These are phyloP conservation scores for Globia sparganii DNA, from an alignment of 2,888 invertebrate genomes.

Conservation along the genomic window DNA sequence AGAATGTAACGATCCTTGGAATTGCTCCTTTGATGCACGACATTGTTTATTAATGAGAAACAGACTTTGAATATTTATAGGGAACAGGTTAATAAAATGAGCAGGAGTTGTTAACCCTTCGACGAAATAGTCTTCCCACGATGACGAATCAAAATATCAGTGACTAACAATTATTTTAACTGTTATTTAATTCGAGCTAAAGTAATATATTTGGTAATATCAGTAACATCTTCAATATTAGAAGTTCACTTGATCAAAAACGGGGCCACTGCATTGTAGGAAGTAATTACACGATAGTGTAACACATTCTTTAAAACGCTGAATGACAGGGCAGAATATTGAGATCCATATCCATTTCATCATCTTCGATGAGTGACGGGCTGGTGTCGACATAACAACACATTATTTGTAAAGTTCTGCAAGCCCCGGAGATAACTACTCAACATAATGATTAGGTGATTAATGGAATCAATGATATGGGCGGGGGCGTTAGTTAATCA, in stretches of 20 bases:
- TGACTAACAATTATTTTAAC: conserved; percentile 16
- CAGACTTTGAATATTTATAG: conserved; percentile 77
- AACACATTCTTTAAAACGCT: conserved; percentile 70
- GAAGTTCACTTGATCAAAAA: conserved; percentile 63
- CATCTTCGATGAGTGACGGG: conserved; percentile 72
- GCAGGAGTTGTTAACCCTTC: conserved; percentile 69
- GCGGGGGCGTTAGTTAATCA: conserved; percentile 76
- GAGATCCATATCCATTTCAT: conserved; percentile 76
- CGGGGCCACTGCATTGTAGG: conserved; percentile 66
- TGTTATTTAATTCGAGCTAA: conserved; percentile 8
- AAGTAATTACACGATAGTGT: conserved; percentile 75
- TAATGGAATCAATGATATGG: conserved; percentile 73
- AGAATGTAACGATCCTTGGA: conserved; percentile 75
- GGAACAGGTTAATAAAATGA: conserved; percentile 78
- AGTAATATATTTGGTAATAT: conserved; percentile 27
- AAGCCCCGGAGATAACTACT: conserved; percentile 66
- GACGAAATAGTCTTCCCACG: conserved; percentile 60
- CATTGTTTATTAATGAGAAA: conserved; percentile 82
- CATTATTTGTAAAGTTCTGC: conserved; percentile 68
- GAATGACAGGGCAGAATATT: conserved; percentile 74
- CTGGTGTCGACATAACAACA: conserved; percentile 74
- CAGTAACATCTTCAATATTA: conserved; percentile 39
- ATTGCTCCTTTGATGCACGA: conserved; percentile 80
- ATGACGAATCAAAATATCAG: conserved; percentile 51
- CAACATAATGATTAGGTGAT: conserved; percentile 66